Conservation (phyloP, 2,113 vertebrate genomes). For the Phyllostomus discolor region DNA sequence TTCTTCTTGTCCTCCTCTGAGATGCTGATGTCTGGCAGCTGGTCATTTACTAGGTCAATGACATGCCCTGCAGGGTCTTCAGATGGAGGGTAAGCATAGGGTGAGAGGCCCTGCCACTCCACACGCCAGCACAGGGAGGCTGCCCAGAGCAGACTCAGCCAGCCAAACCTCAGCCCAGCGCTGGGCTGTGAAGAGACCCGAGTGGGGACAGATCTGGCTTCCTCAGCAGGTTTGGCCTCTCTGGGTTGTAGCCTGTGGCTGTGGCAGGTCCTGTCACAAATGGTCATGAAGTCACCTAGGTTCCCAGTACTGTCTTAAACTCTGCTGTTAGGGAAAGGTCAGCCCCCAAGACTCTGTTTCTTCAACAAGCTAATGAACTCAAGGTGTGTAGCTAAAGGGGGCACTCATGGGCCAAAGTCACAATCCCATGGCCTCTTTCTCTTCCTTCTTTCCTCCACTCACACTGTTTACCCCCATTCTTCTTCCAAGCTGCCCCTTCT, state of each 20-base stretch:
- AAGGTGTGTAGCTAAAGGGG: neutral
- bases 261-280: neutral
- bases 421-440: neutral
- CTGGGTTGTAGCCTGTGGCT: neutral
- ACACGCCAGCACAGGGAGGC: neutral
- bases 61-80: constrained; percentile 90
- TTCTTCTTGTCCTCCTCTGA: constrained; percentile 96
- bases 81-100: neutral
- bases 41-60: constrained; percentile 93
- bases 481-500: neutral
- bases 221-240: neutral
- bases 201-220: neutral
- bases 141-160: neutral
- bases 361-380: neutral
- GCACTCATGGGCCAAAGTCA: neutral
- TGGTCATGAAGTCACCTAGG: neutral
- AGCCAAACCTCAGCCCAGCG: neutral
- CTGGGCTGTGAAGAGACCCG: neutral
- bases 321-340: neutral
- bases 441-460: neutral
- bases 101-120: neutral
- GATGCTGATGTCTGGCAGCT: constrained; percentile 92
- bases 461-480: neutral
- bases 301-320: neutral
- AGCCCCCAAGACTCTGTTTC: neutral